A percentile compares a stretch with the other conserved stretches of the same genome.
Conservation (phyloP, 2,113 vertebrate species). For the Mola mola region DNA sequence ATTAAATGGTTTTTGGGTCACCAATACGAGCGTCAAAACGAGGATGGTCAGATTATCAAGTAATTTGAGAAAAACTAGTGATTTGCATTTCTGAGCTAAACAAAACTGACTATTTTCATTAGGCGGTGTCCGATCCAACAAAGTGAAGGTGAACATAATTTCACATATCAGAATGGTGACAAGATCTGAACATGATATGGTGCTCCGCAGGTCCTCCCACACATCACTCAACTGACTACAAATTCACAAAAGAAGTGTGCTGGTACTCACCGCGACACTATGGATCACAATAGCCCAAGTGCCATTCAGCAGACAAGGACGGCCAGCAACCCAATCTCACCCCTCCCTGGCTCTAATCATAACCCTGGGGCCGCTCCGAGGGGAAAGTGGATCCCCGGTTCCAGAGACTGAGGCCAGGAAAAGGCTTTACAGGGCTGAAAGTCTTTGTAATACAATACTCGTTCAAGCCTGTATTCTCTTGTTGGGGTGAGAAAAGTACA, state of each 20-base stretch:
- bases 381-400: slow-evolving; percentile 69
- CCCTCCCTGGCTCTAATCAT: slow-evolving; percentile 63
- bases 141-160: background rate
- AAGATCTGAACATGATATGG: background rate
- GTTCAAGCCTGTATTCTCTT: slow-evolving; percentile 61
- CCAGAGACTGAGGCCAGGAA: slow-evolving; percentile 63
- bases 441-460: slow-evolving; percentile 75
- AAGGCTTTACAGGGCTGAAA: slow-evolving; percentile 55
- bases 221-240: slow-evolving; percentile 52
- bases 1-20: too few species aligned
- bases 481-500: slow-evolving; percentile 72
- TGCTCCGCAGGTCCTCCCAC: slow-evolving; percentile 2
- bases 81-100: too few species aligned
- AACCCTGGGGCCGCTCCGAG: slow-evolving; percentile 56
- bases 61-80: too few species aligned
- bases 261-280: slow-evolving; percentile 54
- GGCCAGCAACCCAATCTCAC: slow-evolving; percentile 63
- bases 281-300: slow-evolving; percentile 55
- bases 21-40: too few species aligned
- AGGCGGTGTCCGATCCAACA: too few species aligned
- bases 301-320: slow-evolving; percentile 66
- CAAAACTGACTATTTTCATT: too few species aligned
- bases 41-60: too few species aligned
- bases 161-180: background rate
- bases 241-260: slow-evolving; percentile 71